Base-by-base conservation (phyloP, 2,888 invertebrate species). In the Harmothoe impar region DNA sequence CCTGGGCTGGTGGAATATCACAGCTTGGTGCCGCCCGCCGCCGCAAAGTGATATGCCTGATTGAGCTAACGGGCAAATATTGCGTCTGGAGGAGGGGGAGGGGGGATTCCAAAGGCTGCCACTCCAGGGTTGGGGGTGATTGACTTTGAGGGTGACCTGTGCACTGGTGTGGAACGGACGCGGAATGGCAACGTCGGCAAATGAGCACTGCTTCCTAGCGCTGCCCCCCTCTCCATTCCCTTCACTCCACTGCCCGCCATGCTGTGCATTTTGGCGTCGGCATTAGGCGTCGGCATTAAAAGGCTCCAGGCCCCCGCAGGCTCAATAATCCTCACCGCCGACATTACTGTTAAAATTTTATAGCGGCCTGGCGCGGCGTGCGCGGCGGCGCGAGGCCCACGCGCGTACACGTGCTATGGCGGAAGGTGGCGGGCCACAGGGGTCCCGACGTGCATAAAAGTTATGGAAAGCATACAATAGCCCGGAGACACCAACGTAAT, bases 41-140 rank as follows among this genome's bases (percentile, higher is more conserved):
- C 86, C 86, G 33, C 56, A 54, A 52, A 86, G 86, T 86, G 86
- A 86, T 86, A 86, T 56, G 86, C 86, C 86, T 86, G 86, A 86
- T 86, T 86, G 86, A 56, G 54, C 86, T 86, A 86, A 86, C 81
- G 81, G 81, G 35, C 81, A 81, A 81, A 81, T 81, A 81, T 81
- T 81, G 81, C 33, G 77, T 33, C 77, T 43, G 81, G 81, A 35
- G 81, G 29, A 33, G 43, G 23, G 81, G 81, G 20, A 33, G 31
- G 81, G 23, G 81, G 81, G 20, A 33, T 81, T 81, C 10, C 23
- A 81, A 81, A 81, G 81, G 35, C 81, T 35, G 43, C 81, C 81
- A 81, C 35, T 33, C 20, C 43, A 43, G 81, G 43, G 35, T 33
- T 77, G 29, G 25, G 29, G 15, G 77, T 77, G 77, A 77, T 77